Conservation (phyloP, 2,113 vertebrate genomes). For the Oncorhynchus mykiss region DNA sequence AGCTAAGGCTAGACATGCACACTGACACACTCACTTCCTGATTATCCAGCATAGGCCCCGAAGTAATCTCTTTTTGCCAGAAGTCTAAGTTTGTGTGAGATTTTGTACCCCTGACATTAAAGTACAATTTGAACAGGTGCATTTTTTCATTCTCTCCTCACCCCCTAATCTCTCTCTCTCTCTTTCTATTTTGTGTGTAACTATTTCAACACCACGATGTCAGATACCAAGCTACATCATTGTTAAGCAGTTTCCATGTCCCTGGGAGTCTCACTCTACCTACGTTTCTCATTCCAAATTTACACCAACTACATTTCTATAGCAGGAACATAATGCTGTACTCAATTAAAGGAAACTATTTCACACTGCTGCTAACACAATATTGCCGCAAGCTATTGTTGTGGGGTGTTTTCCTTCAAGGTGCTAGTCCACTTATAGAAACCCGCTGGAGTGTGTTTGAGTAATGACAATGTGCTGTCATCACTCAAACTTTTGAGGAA, state of each 20-base stretch:
- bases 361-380: constrained; percentile 72
- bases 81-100: constrained; percentile 8
- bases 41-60: not conserved
- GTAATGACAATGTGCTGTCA: too few relatives aligned
- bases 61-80: not conserved
- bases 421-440: constrained; percentile 53
- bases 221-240: constrained; percentile 63
- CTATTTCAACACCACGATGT: constrained; percentile 28
- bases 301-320: constrained; percentile 59
- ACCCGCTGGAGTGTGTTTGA: constrained; percentile 41
- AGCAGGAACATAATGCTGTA: constrained; percentile 63
- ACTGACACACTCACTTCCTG: not conserved
- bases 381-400: constrained; percentile 70
- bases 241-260: constrained; percentile 42
- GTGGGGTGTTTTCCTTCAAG: constrained; percentile 72
- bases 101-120: not conserved
- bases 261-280: constrained; percentile 54
- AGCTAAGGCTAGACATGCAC: not conserved
- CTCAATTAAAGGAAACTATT: constrained; percentile 75
- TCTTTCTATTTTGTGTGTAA: not conserved
- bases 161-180: not conserved
- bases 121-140: not conserved
- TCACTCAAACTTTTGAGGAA: too few relatives aligned
- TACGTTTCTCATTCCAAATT: constrained; percentile 61
- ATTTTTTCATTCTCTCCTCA: not conserved